A percentile compares a stretch with the other conserved stretches of the same genome.
phyloP scores from a whole-genome alignment of 2,797 vertebrate species.

The Notolepis coatsorum region DNA sequence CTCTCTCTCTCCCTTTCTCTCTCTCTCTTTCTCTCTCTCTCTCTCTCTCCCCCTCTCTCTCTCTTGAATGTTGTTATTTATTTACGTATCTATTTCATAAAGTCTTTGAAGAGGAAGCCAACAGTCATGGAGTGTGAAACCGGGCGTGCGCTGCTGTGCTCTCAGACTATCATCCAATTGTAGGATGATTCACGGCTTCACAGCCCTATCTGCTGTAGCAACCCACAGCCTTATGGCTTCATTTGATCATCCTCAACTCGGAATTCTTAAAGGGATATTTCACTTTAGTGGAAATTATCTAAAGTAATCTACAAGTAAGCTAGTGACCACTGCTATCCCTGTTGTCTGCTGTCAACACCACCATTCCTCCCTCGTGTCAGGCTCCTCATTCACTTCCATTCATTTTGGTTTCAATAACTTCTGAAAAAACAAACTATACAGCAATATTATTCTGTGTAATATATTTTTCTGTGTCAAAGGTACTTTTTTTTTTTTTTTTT shows the following conservation, averaged over 20 bases:
- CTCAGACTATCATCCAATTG: conserved; percentile 16
- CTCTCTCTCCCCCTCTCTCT: too few relatives aligned
- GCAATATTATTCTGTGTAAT: too few relatives aligned
- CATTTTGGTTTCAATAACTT: too few relatives aligned
- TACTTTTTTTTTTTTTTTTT: too few relatives aligned
- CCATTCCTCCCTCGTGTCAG: too few relatives aligned
- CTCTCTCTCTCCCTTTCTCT: neutral
- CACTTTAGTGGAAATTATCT: too few relatives aligned
- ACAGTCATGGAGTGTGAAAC: conserved; percentile 31
- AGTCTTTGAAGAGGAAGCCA: conserved; percentile 52
- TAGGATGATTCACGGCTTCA: conserved; percentile 46
- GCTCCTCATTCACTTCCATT: too few relatives aligned
- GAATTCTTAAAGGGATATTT: conserved; percentile 49
- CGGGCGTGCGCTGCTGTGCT: conserved; percentile 2
- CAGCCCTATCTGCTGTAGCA: conserved; percentile 18
- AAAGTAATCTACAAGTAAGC: too few relatives aligned
- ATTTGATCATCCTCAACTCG: conserved; percentile 49
- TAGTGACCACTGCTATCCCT: too few relatives aligned
- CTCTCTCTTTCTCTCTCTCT: neutral
- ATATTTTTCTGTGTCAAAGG: too few relatives aligned
- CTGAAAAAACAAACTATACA: too few relatives aligned
- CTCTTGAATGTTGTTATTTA: conserved; percentile 39
- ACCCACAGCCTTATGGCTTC: conserved; percentile 42
- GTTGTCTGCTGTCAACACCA: too few relatives aligned
- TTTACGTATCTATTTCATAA: conserved; percentile 22